Evolutionary conservation across 2,888 invertebrate species (phyloP).

Genomic region (Mythimna vitellina): DNA sequence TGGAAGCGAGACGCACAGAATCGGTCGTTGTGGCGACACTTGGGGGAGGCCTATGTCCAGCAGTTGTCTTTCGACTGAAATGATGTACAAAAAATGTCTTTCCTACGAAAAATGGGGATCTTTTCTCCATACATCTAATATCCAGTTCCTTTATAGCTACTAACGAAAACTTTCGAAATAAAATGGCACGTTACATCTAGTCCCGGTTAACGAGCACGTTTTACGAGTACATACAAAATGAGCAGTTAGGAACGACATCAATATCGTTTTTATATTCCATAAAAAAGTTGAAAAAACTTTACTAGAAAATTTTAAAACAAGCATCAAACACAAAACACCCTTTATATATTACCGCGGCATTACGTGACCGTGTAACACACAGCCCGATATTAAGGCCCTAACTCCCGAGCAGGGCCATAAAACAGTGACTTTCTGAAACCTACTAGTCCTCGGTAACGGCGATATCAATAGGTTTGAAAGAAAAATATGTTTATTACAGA

Average conservation of each 20-base stretch:
- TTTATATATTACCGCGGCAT: slow-evolving; percentile 31
- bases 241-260: background rate
- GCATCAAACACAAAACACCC: slow-evolving; percentile 13
- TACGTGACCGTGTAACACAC: slow-evolving; percentile 59
- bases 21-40: too few relatives aligned
- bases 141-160: background rate
- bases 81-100: too few relatives aligned
- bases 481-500: too few relatives aligned
- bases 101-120: too few relatives aligned
- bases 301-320: slow-evolving; percentile 35
- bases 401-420: too few relatives aligned
- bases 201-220: slow-evolving; percentile 16
- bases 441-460: too few relatives aligned
- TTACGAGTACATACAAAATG: slow-evolving; percentile 22
- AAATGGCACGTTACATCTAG: slow-evolving; percentile 21
- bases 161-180: slow-evolving; percentile 8
- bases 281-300: slow-evolving; percentile 42
- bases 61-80: too few relatives aligned
- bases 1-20: too few relatives aligned
- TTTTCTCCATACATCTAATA: background rate
- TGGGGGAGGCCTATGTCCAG: too few relatives aligned
- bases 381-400: slow-evolving; percentile 10
- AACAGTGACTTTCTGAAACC: too few relatives aligned
- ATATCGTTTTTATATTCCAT: slow-evolving; percentile 32
- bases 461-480: too few relatives aligned